Evolutionary conservation across 2,888 invertebrate genomes (phyloP).

Genomic region (Cryptophagus acutangulus): DNA sequence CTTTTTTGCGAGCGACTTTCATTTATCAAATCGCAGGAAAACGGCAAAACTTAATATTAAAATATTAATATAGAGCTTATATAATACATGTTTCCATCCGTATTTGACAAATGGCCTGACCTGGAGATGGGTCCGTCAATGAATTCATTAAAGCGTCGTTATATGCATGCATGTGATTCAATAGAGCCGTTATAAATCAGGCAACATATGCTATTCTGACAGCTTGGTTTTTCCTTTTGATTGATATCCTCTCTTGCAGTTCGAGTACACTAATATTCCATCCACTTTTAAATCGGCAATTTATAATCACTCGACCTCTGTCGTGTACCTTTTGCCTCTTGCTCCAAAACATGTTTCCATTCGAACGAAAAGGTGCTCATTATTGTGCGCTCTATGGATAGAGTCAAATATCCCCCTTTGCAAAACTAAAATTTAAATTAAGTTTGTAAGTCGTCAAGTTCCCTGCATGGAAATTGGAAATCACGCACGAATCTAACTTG

Average conservation of each 20-base stretch:
- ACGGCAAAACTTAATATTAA: slow-evolving; percentile 19
- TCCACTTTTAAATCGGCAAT: too few relatives aligned
- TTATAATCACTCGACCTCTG: too few relatives aligned
- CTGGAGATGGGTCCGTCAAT: slow-evolving; percentile 16
- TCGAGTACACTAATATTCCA: too few relatives aligned
- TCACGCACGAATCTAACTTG: slow-evolving; percentile 44
- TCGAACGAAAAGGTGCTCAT: too few relatives aligned
- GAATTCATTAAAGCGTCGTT: slow-evolving; percentile 20
- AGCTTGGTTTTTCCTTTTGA: too few relatives aligned
- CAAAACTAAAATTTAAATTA: slow-evolving; percentile 26
- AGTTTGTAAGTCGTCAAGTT: slow-evolving; percentile 43
- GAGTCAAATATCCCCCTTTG: slow-evolving; percentile 3
- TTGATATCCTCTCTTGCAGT: too few relatives aligned
- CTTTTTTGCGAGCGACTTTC: slow-evolving; percentile 7
- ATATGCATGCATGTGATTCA: slow-evolving; percentile 19
- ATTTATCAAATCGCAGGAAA: slow-evolving; percentile 13
- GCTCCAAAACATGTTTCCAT: too few relatives aligned
- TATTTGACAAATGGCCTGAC: slow-evolving; percentile 19
- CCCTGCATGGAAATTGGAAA: slow-evolving; percentile 48
- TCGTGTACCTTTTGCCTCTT: too few relatives aligned
- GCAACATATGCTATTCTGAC: slow-evolving; percentile 12
- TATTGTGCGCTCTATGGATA: too few relatives aligned
- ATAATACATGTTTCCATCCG: slow-evolving; percentile 4
- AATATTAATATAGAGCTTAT: slow-evolving; percentile 18
- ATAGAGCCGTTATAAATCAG: slow-evolving; percentile 31